A percentile compares a stretch with the other conserved stretches of the same genome.
Evolutionary conservation across 2,113 vertebrate genomes (phyloP).

Genomic region (Odontesthes bonariensis): DNA sequence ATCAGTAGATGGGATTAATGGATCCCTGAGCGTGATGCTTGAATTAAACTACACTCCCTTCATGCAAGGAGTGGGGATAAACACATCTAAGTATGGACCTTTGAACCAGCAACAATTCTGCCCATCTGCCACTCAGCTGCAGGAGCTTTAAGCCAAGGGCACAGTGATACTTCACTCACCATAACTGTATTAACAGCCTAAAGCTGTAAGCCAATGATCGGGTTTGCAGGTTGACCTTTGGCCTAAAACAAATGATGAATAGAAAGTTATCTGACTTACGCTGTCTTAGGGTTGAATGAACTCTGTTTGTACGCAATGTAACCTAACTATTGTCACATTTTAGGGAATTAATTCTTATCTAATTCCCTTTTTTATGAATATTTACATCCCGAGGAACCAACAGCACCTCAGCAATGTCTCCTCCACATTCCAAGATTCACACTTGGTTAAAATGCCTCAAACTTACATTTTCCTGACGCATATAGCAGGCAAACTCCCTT

Average conservation of each 20-base stretch:
- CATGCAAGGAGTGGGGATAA: conserved; percentile 61
- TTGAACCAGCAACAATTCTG: conserved; percentile 56
- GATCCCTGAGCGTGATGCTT: conserved; percentile 61
- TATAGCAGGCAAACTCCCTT: no score
- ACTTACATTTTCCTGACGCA: neutral
- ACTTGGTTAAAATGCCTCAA: no score
- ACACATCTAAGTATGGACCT: conserved; percentile 61
- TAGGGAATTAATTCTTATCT: neutral
- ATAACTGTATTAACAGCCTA: conserved; percentile 25
- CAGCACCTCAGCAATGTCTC: neutral
- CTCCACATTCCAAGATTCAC: neutral
- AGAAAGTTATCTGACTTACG: conserved; percentile 3
- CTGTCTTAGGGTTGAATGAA: neutral
- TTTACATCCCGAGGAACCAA: neutral
- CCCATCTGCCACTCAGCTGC: conserved; percentile 72
- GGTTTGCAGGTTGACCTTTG: conserved; percentile 36
- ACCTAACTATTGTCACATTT: neutral
- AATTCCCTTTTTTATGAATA: neutral
- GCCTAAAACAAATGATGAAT: conserved; percentile 9
- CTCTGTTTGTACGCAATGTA: neutral
- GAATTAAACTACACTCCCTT: conserved; percentile 71
- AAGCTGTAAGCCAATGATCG: conserved; percentile 21
- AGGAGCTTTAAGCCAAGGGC: conserved; percentile 43
- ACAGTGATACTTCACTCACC: conserved; percentile 29
- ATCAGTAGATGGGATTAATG: conserved; percentile 78